Base-by-base conservation (phyloP, 1,140 invertebrate species). In the Formica exsecta region DNA sequence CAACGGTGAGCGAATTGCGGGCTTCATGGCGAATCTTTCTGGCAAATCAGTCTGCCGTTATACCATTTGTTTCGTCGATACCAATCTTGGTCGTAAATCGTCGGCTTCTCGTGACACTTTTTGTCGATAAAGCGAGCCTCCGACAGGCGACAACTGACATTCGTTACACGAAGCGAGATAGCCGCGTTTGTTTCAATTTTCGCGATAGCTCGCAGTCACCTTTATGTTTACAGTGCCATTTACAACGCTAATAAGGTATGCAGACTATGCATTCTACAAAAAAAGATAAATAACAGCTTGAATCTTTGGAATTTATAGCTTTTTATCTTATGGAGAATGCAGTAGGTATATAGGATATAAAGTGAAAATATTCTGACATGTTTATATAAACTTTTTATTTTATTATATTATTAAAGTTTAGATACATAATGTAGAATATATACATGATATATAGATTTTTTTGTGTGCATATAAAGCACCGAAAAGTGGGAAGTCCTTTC, bases 51-150 rank as follows among this genome's bases (percentile, higher is more conserved):
- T 83, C 79, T 83, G 68, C 79, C 79, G 79, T 83, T 83, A 83
- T 74, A 83, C 79, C 79, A 83, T 83, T 83, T 74, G 68, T 83
- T 83, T 83, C 79, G 41, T 38, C 13, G 79, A 83, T 83, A 83
- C 8, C 54, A 62, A 83, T 83, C 79, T 83, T 74, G 79, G 38
- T 83, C 79, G 68, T 83, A 83, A 83, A 83, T 83, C 54, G 79
- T 74, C 79, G 79, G 79, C 54, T 83, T n/a, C 79, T 83, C 79
- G 79, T 83, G 79, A 83, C 79, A 83, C 79, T 83, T 83, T 83
- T 83, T 83, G 71, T 83, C 79, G 79, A 83, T 83, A 83, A 83
- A 74, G 32, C 79, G 54, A 83, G 41, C 68, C 68, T 61, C 38
- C 29, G 79, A 83, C 79, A 83, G 68, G 79, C 68, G 79, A 83